A percentile compares a stretch with the other conserved stretches of the same genome.
Evolutionary conservation across 2,797 vertebrate species (phyloP).

Genomic region (Fundulus diaphanus): DNA sequence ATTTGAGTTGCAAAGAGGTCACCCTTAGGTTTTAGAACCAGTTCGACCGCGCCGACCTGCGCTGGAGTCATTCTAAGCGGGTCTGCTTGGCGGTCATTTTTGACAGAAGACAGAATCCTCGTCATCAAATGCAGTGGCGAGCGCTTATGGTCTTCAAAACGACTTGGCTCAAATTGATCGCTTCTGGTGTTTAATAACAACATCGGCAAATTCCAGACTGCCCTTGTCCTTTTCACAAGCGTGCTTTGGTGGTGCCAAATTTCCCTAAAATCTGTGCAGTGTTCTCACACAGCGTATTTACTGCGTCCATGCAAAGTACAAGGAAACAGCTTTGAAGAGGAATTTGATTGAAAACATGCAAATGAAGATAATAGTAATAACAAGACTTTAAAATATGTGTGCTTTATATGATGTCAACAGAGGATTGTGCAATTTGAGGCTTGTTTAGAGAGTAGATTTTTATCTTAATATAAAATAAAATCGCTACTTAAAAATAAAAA

Average conservation of each 20-base stretch:
- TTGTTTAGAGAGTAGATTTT: neutral
- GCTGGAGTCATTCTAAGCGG: no score
- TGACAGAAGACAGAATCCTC: no score
- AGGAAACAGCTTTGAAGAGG: neutral
- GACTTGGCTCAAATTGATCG: no score
- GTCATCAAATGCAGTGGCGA: no score
- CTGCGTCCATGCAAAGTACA: neutral
- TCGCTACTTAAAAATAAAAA: neutral
- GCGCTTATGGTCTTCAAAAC: no score
- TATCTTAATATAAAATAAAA: neutral
- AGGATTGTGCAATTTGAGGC: neutral
- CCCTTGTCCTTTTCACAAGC: neutral
- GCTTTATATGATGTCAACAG: neutral
- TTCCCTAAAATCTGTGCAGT: neutral
- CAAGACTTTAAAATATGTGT: neutral
- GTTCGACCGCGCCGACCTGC: no score
- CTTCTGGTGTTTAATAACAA: no score
- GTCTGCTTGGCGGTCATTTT: no score
- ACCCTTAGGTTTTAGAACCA: no score
- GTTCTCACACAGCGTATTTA: neutral
- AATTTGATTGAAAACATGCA: neutral
- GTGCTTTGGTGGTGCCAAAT: neutral
- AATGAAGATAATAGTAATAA: neutral
- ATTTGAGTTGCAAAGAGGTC: no score
- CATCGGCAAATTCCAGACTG: neutral